Evolutionary conservation across 2,888 invertebrate species (phyloP).

Genomic region (Loripinus fragilis): DNA sequence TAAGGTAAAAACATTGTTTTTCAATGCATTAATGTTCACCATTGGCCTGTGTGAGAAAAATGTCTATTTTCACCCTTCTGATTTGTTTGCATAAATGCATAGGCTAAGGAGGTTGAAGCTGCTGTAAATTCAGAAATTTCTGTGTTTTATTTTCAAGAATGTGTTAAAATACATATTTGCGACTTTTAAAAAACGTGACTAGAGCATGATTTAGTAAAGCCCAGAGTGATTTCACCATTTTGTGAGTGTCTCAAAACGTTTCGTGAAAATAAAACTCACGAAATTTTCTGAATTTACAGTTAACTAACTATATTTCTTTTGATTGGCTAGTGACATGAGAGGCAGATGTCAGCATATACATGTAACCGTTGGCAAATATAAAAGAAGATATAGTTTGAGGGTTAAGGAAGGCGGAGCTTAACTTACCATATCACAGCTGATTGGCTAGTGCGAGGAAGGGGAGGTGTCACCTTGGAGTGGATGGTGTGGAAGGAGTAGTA

Average conservation of each 20-base stretch:
- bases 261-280: neutral
- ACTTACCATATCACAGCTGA: slow-evolving; percentile 21
- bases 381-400: neutral
- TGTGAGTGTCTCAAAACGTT: neutral
- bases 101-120: no score
- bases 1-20: no score
- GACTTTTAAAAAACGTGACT: neutral
- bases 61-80: no score
- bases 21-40: no score
- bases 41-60: no score
- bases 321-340: neutral
- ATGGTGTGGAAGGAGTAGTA: slow-evolving; percentile 30
- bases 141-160: neutral
- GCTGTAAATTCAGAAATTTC: no score
- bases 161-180: neutral
- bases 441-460: slow-evolving; percentile 5
- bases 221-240: neutral
- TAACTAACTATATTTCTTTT: neutral
- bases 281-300: no score
- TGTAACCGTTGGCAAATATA: neutral
- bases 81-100: no score
- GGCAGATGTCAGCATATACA: slow-evolving; percentile 4
- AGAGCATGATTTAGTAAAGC: neutral
- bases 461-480: slow-evolving; percentile 27
- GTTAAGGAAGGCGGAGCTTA: neutral